Percentiles rank a stretch among this genome's conserved stretches.
These are phyloP conservation scores for Ptiloglossa arizonensis DNA, from an alignment of 1,140 invertebrate species.

Conservation along the genomic window DNA sequence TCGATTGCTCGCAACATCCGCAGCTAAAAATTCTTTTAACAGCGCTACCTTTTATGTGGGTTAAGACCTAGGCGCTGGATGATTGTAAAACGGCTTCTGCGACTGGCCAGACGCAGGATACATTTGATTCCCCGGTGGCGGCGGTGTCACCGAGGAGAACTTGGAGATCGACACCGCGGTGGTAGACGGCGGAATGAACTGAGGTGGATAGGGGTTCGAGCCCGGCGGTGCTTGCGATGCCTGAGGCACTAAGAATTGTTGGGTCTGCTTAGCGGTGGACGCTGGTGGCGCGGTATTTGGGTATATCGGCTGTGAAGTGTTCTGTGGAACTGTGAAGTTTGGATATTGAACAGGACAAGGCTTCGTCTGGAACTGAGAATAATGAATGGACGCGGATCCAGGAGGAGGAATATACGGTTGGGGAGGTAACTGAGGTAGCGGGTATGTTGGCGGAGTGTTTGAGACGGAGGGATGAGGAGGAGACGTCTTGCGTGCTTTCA, in stretches of 20 bases:
- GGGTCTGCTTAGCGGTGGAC: conserved; percentile 44
- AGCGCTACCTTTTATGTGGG: conserved; percentile 60
- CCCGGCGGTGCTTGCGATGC: conserved; percentile 78
- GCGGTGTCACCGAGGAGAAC: conserved; percentile 58
- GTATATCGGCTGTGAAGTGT: conserved; percentile 58
- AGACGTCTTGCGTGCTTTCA: conserved; percentile 73
- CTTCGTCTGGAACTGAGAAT: conserved; percentile 71
- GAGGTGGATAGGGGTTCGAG: conserved; percentile 79
- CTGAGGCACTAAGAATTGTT: conserved; percentile 73
- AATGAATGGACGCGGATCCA: conserved; percentile 74
- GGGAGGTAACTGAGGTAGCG: conserved; percentile 74
- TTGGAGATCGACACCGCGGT: conserved; percentile 44
- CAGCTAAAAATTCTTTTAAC: conserved; percentile 54
- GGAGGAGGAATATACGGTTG: conserved; percentile 79
- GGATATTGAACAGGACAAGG: conserved; percentile 63
- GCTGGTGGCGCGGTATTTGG: conserved; percentile 51
- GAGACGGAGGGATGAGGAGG: conserved; percentile 43
- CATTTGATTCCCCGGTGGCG: conserved; percentile 58
- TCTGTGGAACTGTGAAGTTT: conserved; percentile 62
- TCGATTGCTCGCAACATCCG: background rate
- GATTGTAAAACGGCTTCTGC: conserved; percentile 72
- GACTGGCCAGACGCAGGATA: conserved; percentile 54
- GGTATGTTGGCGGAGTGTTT: conserved; percentile 53
- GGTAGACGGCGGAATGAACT: conserved; percentile 66
- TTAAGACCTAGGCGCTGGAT: conserved; percentile 74